Evolutionary conservation across 2,113 vertebrate genomes (phyloP).

Genomic region (Microcebus ravelobensis): DNA sequence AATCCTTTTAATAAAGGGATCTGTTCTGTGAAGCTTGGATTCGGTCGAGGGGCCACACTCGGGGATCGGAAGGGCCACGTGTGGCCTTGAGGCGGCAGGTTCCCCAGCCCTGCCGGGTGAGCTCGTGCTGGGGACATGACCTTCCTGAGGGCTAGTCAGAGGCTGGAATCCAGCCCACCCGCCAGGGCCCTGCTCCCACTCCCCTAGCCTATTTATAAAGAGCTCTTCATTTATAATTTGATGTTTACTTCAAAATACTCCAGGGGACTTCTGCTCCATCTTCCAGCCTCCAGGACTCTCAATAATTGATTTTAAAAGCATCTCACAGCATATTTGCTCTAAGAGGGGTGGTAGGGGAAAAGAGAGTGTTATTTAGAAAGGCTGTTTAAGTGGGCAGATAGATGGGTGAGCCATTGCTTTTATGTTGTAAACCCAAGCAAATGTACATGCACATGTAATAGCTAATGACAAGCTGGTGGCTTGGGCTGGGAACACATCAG

Average conservation of each 20-base stretch:
- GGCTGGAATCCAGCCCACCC: neutral
- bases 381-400: constrained; percentile 34
- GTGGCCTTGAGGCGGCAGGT: too few relatives aligned
- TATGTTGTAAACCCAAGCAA: neutral
- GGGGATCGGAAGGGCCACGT: too few relatives aligned
- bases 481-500: neutral
- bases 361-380: constrained; percentile 39
- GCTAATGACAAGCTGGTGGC: neutral
- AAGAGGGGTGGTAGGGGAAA: neutral
- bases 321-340: neutral
- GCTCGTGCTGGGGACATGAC: neutral
- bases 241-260: constrained; percentile 64
- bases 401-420: neutral
- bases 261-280: constrained; percentile 38
- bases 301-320: constrained; percentile 74
- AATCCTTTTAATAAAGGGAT: too few relatives aligned
- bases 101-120: neutral
- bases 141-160: neutral
- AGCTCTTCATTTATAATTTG: constrained; percentile 56
- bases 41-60: too few relatives aligned
- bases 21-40: too few relatives aligned
- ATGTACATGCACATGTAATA: neutral
- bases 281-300: constrained; percentile 39
- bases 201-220: constrained; percentile 15
- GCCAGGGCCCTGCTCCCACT: neutral